phyloP scores from a whole-genome alignment of 2,113 vertebrate species.

The Strix aluco region DNA sequence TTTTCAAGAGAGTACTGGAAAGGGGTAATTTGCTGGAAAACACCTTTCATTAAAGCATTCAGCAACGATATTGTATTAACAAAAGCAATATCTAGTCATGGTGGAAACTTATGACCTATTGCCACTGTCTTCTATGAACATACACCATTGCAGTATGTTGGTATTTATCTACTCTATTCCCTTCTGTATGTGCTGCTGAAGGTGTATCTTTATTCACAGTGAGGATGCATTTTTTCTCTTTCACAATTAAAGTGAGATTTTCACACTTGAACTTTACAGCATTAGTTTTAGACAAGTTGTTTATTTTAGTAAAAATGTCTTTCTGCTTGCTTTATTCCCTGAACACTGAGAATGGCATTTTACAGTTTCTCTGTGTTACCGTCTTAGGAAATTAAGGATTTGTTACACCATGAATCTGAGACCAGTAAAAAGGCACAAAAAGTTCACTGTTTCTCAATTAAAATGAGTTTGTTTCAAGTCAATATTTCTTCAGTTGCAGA shows the following conservation, averaged over 20 bases:
- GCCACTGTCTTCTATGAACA: not conserved
- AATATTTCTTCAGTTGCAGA: conserved; percentile 49
- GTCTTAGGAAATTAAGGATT: conserved; percentile 44
- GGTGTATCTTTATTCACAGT: not conserved
- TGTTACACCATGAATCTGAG: not conserved
- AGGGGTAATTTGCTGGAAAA: not conserved
- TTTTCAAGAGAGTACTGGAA: not conserved
- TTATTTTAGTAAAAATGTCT: conserved; percentile 65
- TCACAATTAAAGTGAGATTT: conserved; percentile 61
- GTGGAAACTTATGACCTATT: not conserved
- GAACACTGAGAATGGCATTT: conserved; percentile 13
- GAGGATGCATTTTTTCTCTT: not conserved
- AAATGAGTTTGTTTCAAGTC: conserved; percentile 52
- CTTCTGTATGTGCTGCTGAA: not conserved
- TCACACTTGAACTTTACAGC: conserved; percentile 48
- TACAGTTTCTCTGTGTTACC: conserved; percentile 5
- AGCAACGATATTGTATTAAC: not conserved
- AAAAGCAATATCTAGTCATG: not conserved
- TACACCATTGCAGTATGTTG: not conserved
- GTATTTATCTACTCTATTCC: not conserved
- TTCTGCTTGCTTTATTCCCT: conserved; percentile 44
- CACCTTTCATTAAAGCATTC: not conserved
- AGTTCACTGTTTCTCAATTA: conserved; percentile 30
- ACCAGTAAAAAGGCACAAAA: conserved; percentile 29
- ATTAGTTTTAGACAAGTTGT: conserved; percentile 12